Conservation (phyloP, 30 jellyfish, hydroid and myxozoan genomes). For the Clytia hemisphaerica region DNA sequence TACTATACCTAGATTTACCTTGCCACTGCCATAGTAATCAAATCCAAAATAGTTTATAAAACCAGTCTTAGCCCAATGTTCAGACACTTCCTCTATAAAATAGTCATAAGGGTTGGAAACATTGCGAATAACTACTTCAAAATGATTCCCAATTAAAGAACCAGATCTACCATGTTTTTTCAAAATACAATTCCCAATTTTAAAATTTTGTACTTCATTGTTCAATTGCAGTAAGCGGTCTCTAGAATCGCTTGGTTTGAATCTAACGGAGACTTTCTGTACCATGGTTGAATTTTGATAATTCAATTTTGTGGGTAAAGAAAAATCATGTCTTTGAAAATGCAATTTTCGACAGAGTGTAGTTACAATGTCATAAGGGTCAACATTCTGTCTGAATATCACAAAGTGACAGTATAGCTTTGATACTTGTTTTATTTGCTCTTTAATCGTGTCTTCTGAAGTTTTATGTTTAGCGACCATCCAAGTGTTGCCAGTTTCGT, state of each 20-base stretch:
- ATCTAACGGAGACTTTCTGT: slow-evolving; percentile 80
- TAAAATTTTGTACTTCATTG: slow-evolving; percentile 32
- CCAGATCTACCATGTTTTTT: slow-evolving; percentile 60
- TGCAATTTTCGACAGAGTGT: slow-evolving; percentile 53
- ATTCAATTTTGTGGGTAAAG: slow-evolving; percentile 95
- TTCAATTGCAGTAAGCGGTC: slow-evolving; percentile 36
- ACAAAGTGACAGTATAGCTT: slow-evolving; percentile 73
- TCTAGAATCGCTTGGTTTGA: slow-evolving; percentile 22
- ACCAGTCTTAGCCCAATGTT: slow-evolving; percentile 46
- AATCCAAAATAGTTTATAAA: slow-evolving; percentile 88
- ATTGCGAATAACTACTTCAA: slow-evolving; percentile 57
- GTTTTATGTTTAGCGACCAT: no score
- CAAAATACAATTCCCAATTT: slow-evolving; percentile 57
- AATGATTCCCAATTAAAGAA: slow-evolving; percentile 78
- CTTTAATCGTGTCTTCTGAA: no score
- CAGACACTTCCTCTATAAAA: slow-evolving; percentile 8
- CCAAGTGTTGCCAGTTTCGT: no score
- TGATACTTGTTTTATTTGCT: no score
- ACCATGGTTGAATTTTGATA: slow-evolving; percentile 80
- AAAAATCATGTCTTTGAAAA: slow-evolving; percentile 34
- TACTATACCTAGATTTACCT: no score
- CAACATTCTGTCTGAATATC: slow-evolving; percentile 80
- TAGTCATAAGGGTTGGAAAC: slow-evolving; percentile 38
- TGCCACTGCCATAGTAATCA: slow-evolving; percentile 97
- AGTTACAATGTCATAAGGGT: slow-evolving; percentile 72